Percentiles rank a stretch among this genome's conserved stretches.
Conservation (phyloP, 2,113 vertebrate species). For the Oncorhynchus clarkii region DNA sequence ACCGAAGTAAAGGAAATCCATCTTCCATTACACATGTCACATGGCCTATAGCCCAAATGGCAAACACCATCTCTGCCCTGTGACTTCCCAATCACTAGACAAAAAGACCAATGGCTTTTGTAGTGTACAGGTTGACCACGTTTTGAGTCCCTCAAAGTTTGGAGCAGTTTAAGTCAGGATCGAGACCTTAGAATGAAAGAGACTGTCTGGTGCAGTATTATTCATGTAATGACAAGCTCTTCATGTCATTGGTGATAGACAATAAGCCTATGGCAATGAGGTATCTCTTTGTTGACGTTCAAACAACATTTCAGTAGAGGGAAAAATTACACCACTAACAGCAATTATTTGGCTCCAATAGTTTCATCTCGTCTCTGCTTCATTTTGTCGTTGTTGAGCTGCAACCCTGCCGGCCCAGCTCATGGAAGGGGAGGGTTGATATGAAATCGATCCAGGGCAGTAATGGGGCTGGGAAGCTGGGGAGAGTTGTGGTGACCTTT, state of each 20-base stretch:
- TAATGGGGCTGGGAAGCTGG: background rate
- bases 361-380: background rate
- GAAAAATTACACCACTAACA: background rate
- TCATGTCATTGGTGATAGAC: too few species aligned
- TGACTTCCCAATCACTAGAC: background rate
- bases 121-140: too few species aligned
- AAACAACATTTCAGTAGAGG: background rate
- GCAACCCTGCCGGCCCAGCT: background rate
- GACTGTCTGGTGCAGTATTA: too few species aligned
- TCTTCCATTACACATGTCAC: constrained; percentile 33
- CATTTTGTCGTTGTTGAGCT: background rate
- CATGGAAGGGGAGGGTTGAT: constrained; percentile 5
- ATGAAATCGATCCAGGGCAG: constrained; percentile 24
- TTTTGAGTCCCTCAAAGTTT: too few species aligned
- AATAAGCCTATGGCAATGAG: too few species aligned
- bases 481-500: constrained; percentile 36
- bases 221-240: too few species aligned
- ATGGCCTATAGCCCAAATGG: too few species aligned
- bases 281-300: too few species aligned
- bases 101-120: background rate
- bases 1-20: constrained; percentile 42
- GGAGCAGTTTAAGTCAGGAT: too few species aligned
- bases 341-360: background rate
- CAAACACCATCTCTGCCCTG: background rate
- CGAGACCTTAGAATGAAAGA: too few species aligned